Conservation (phyloP, 1,140 invertebrate species). For the Penaeus vannamei region DNA sequence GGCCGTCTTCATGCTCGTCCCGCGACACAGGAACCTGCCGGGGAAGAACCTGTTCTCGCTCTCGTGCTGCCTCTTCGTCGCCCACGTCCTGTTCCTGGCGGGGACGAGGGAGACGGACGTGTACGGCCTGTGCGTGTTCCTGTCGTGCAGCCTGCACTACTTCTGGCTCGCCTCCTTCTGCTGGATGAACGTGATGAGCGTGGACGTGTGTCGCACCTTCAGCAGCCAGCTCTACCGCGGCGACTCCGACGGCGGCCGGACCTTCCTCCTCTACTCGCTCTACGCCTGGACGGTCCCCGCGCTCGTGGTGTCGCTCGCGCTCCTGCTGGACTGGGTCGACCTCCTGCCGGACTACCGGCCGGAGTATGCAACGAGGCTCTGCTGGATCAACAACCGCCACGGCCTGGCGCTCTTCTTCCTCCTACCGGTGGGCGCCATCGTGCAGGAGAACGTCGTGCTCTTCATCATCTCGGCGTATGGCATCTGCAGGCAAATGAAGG, state of each 20-base stretch:
- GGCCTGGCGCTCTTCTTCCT: constrained; percentile 72
- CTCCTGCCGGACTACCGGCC: constrained; percentile 43
- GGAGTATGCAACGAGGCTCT: constrained; percentile 35
- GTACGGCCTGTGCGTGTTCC: constrained; percentile 71
- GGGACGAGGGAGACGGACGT: constrained; percentile 68
- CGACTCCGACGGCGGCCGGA: not conserved
- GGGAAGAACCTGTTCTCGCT: constrained; percentile 75
- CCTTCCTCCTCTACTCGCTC: constrained; percentile 69
- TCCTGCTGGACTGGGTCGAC: constrained; percentile 71
- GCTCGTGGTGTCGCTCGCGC: constrained; percentile 68
- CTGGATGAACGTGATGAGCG: constrained; percentile 96
- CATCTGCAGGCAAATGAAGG: constrained; percentile 63
- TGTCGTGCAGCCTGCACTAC: constrained; percentile 90
- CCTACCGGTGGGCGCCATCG: constrained; percentile 71
- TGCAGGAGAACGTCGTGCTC: constrained; percentile 71
- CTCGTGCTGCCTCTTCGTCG: constrained; percentile 73
- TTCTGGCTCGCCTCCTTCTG: constrained; percentile 94
- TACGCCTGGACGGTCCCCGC: constrained; percentile 71
- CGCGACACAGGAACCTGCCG: constrained; percentile 74
- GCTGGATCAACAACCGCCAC: constrained; percentile 67
- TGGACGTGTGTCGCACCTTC: constrained; percentile 93
- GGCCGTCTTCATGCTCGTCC: constrained; percentile 72
- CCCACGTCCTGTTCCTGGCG: constrained; percentile 74
- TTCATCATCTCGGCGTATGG: constrained; percentile 71
- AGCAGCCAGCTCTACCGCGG: constrained; percentile 64